phyloP scores from a whole-genome alignment of 2,797 vertebrate genomes.

The Microchirus variegatus region DNA sequence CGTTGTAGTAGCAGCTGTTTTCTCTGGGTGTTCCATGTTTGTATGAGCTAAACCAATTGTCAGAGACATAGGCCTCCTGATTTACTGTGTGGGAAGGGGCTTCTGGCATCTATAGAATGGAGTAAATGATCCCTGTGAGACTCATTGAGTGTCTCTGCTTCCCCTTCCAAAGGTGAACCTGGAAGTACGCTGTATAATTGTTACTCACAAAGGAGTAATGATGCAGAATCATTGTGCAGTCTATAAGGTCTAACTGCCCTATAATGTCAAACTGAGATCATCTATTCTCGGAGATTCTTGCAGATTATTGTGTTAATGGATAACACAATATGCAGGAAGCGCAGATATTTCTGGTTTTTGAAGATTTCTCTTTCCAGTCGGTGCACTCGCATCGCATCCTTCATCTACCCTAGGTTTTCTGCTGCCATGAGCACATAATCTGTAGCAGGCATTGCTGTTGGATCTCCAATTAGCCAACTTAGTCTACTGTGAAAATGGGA shows the following conservation, averaged over 20 bases:
- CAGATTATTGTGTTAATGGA: slow-evolving; percentile 7
- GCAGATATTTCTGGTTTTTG: slow-evolving; percentile 5
- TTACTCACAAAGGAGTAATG: background rate
- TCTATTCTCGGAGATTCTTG: background rate
- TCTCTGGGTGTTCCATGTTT: slow-evolving; percentile 55
- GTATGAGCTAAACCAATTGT: slow-evolving; percentile 59
- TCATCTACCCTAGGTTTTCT: slow-evolving; percentile 16
- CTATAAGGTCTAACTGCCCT: no score
- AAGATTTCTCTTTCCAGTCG: slow-evolving; percentile 14
- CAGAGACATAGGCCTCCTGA: slow-evolving; percentile 63
- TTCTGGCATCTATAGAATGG: slow-evolving; percentile 36
- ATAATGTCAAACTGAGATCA: background rate
- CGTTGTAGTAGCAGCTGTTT: slow-evolving; percentile 23
- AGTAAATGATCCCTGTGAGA: slow-evolving; percentile 50
- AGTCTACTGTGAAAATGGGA: slow-evolving; percentile 52
- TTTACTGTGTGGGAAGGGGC: slow-evolving; percentile 49
- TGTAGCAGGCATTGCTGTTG: slow-evolving; percentile 34
- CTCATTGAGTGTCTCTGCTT: slow-evolving; percentile 27
- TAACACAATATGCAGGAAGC: slow-evolving; percentile 5
- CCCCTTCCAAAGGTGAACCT: slow-evolving; percentile 31
- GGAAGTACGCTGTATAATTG: background rate
- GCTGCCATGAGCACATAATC: slow-evolving; percentile 33
- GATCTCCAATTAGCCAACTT: slow-evolving; percentile 48
- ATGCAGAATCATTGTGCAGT: background rate
- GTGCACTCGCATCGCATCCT: background rate